Evolutionary conservation across 2,888 invertebrate species (phyloP), one percentile per base, ranked within the genome.

Genomic region (Cheilosia urbana): DNA sequence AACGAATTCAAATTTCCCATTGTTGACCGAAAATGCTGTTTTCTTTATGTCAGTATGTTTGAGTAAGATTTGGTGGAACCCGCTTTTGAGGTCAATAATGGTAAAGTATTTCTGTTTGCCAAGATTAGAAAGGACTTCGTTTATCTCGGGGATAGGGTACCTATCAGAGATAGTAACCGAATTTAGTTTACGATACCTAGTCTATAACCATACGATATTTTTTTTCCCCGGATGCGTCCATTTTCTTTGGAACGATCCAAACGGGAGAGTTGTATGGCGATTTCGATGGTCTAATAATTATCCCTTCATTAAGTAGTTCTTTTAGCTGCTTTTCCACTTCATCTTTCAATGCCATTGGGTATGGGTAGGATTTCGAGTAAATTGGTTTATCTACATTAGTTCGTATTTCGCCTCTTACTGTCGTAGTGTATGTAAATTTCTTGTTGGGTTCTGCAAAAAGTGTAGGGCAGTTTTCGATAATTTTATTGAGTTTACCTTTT

Each of bases 181-280:
- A 40, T 76, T 76, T 15, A 66, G 49, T 55, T 76, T 76, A 15
- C 66, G 30, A 45, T 66, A n/a, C n/a, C n/a, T n/a, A 58, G 13
- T 76, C 76, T 13, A 58, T 58, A 13, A 76, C 76, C 30, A 76
- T 24, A 13, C 62, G 21, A 45, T 63, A 51, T 24, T 78, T 49
- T 19, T 71, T 63, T 21, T 53, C n/a, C 19, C 62, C 47, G 13
- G 27, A 24, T 24, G 63, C 30, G 19, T 78, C 71, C 7, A 17
- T 11, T 42, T 79, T 79, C 40, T 79, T 79, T 19, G 55, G 55
- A 17, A 72, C 79, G 15, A 77, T 69, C 78, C 85, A 80, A 15
- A 87, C 73, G 4, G 77, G 72, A n/a, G 85, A 81, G 13, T 81
- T 87, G 19, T 63, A 81, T 37, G 81, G 62, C 4, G 77, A 80